Evolutionary conservation across 2,113 vertebrate genomes (phyloP).

Genomic region (Halcyon malimbica): DNA sequence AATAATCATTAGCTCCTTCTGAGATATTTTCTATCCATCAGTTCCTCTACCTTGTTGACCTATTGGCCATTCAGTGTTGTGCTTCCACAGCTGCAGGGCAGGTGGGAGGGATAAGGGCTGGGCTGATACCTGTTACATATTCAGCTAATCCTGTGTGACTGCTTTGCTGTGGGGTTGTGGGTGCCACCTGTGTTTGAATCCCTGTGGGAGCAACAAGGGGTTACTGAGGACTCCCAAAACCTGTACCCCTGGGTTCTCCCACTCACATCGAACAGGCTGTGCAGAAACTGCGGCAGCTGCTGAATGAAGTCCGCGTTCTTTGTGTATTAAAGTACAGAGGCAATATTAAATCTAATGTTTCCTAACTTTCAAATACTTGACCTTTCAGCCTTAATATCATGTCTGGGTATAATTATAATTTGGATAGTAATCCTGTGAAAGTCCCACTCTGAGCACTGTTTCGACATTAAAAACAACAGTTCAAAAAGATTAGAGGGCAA

Average conservation of each 20-base stretch:
- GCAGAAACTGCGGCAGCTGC: neutral
- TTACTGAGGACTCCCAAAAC: neutral
- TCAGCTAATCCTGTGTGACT: neutral
- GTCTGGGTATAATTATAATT: neutral
- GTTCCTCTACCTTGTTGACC: neutral
- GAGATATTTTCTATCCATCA: neutral
- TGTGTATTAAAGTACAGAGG: neutral
- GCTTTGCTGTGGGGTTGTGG: rapidly evolving
- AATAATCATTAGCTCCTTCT: neutral
- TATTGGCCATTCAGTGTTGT: rapidly evolving
- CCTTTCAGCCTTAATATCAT: neutral
- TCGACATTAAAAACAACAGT: neutral
- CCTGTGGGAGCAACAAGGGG: neutral
- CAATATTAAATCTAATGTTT: neutral
- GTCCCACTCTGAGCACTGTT: neutral
- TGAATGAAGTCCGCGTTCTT: neutral
- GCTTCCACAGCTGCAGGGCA: neutral
- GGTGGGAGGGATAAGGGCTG: rapidly evolving
- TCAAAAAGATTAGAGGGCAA: neutral
- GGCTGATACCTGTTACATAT: rapidly evolving
- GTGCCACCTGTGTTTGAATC: neutral
- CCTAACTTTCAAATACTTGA: neutral
- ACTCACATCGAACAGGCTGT: neutral
- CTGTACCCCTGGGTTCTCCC: neutral
- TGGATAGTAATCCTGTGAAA: neutral